Evolutionary conservation across 2,113 vertebrate genomes (phyloP).

Genomic region (Ammodytes dubius): DNA sequence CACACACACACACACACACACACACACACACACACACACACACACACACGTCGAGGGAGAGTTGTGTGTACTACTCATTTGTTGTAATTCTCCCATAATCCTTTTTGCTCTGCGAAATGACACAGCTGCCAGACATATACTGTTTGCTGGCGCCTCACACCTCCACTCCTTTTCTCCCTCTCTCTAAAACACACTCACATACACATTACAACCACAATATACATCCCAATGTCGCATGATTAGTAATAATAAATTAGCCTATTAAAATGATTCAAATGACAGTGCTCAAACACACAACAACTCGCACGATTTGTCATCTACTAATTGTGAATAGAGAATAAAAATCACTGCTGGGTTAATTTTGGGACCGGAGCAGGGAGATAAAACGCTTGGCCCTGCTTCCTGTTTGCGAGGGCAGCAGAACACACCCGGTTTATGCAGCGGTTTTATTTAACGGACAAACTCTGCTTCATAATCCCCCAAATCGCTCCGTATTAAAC

Average conservation of each 20-base stretch:
- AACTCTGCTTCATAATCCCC: conserved; percentile 11
- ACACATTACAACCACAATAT: conserved; percentile 18
- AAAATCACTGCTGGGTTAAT: neutral
- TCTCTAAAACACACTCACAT: neutral
- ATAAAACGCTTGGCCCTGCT: conserved; percentile 5
- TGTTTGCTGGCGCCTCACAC: conserved; percentile 68
- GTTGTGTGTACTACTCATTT: conserved; percentile 54
- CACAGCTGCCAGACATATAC: conserved; percentile 79
- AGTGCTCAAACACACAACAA: neutral
- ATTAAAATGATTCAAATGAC: conserved; percentile 26
- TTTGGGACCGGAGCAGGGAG: conserved; percentile 19
- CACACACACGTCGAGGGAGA: conserved; percentile 34
- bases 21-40: conserved; percentile 16
- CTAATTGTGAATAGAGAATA: conserved; percentile 29
- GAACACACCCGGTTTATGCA: conserved; percentile 41
- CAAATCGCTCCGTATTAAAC: conserved; percentile 9
- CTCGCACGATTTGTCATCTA: neutral
- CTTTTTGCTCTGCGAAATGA: conserved; percentile 74
- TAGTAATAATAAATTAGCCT: conserved; percentile 30
- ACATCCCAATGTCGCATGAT: neutral
- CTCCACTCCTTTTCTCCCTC: conserved; percentile 63
- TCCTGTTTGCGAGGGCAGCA: conserved; percentile 41
- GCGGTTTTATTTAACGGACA: conserved; percentile 19
- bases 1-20: conserved; percentile 23
- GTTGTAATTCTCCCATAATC: conserved; percentile 77